Percentiles rank a stretch among this genome's conserved stretches.
These are phyloP conservation scores for Pantherophis guttatus DNA, from an alignment of 2,113 vertebrate species.

Conservation along the genomic window DNA sequence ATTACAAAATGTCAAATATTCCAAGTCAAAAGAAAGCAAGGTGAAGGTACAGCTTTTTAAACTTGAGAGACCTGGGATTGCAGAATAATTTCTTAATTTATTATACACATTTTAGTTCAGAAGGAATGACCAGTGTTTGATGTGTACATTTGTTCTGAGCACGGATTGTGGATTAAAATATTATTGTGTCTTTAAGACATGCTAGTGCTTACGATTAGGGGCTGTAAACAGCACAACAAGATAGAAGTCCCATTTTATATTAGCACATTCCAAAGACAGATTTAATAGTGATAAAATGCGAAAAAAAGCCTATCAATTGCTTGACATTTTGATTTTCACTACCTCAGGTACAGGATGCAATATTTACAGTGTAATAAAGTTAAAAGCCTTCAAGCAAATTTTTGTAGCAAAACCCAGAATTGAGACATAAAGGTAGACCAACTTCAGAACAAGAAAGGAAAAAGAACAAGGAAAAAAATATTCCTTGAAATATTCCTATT, in stretches of 20 bases:
- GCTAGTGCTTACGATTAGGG: background rate
- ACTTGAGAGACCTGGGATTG: background rate
- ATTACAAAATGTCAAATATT: constrained; percentile 1
- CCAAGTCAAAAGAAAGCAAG: background rate
- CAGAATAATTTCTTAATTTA: background rate
- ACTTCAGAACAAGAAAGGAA: background rate
- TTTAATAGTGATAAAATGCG: background rate
- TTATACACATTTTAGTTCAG: background rate
- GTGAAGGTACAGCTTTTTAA: background rate
- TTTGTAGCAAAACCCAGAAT: background rate
- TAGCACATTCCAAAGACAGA: background rate
- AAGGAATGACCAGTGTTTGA: background rate
- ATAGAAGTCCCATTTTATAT: background rate
- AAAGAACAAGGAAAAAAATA: background rate
- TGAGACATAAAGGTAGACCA: background rate
- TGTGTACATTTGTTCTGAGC: background rate
- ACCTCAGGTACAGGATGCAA: background rate
- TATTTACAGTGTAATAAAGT: background rate
- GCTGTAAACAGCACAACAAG: background rate
- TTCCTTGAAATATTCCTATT: background rate
- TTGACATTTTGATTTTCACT: background rate
- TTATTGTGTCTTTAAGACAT: background rate
- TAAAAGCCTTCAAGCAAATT: background rate
- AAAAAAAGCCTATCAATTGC: constrained; percentile 1
- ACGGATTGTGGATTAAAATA: background rate